phyloP scores from a whole-genome alignment of 2,113 vertebrate species.

The Cyanoliseus patagonus region DNA sequence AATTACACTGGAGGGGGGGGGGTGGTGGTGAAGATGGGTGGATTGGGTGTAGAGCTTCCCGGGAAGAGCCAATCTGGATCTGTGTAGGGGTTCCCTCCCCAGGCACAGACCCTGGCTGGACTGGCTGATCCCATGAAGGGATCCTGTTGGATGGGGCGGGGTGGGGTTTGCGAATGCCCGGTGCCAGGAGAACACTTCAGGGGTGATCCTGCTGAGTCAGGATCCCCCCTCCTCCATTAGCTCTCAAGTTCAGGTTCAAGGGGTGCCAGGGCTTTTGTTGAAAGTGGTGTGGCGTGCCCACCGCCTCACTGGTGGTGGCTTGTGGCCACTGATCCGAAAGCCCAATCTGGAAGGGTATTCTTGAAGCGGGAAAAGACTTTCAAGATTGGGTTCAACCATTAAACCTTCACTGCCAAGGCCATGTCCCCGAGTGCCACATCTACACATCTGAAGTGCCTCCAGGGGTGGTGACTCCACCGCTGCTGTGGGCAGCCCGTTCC shows the following conservation, averaged over 20 bases:
- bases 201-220: not conserved
- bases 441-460: not conserved
- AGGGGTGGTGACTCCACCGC: not conserved
- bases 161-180: not conserved
- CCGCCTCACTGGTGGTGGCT: not conserved
- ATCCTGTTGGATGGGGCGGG: not conserved
- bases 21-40: not conserved
- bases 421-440: not conserved
- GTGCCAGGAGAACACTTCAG: not conserved
- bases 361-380: not conserved
- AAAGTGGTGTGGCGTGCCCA: accelerated
- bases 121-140: not conserved
- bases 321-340: not conserved
- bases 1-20: too few relatives aligned
- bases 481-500: not conserved
- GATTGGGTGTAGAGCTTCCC: not conserved
- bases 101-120: not conserved
- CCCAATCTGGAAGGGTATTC: too few relatives aligned
- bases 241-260: not conserved
- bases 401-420: not conserved
- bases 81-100: not conserved
- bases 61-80: not conserved
- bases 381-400: not conserved
- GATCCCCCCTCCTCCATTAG: not conserved
- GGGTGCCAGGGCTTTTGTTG: not conserved